Percentiles rank a stretch among this genome's conserved stretches.
phyloP scores from a whole-genome alignment of 1,140 invertebrate genomes.

The Drosophila kepulauana region DNA sequence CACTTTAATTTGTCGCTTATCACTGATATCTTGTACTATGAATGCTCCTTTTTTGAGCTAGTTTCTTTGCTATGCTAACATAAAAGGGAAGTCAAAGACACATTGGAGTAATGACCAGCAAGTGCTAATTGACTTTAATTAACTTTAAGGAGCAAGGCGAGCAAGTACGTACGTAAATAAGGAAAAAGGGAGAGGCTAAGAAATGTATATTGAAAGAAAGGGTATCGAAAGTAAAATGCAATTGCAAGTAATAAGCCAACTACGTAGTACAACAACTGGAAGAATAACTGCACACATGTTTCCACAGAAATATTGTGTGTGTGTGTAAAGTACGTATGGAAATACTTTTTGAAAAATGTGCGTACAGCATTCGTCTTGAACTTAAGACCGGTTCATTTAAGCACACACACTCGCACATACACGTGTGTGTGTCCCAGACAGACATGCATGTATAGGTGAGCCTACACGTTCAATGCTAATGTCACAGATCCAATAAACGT shows the following conservation, averaged over 20 bases:
- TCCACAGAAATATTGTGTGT: not conserved
- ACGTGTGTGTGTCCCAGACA: not conserved
- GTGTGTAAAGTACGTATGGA: not conserved
- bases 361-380: slow-evolving; percentile 19
- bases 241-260: no score
- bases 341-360: slow-evolving; percentile 20
- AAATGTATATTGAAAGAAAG: no score
- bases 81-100: no score
- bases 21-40: not conserved
- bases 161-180: no score
- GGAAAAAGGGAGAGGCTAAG: no score
- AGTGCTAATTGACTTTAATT: no score
- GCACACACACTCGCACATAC: slow-evolving; percentile 1
- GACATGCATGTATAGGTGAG: not conserved
- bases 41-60: no score
- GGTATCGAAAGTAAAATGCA: no score
- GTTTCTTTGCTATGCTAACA: no score
- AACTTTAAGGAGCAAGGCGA: no score
- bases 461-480: slow-evolving; percentile 15
- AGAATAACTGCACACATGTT: slow-evolving; percentile 1
- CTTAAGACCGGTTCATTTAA: slow-evolving; percentile 27
- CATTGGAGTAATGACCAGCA: no score
- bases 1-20: not conserved
- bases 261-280: no score
- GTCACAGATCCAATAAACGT: not conserved